A percentile compares a stretch with the other conserved stretches of the same genome.
Conservation (phyloP, 2,113 vertebrate genomes). For the Boleophthalmus pectinirostris region DNA sequence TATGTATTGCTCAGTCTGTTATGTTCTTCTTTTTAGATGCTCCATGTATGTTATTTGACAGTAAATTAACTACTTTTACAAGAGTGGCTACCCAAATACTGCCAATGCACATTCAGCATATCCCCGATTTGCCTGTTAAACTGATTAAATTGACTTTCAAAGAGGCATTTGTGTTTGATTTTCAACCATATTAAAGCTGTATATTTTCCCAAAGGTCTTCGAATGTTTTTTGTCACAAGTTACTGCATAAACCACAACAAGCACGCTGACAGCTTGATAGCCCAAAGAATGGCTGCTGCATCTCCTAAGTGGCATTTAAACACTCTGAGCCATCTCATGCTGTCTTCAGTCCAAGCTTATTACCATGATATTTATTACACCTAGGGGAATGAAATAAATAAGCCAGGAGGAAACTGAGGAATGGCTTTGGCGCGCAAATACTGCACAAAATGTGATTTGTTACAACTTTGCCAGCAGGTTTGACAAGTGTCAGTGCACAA, state of each 20-base stretch:
- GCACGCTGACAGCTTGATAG: not conserved
- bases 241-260: not conserved
- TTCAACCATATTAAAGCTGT: not conserved
- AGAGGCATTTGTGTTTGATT: too few species aligned
- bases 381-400: conserved; percentile 1
- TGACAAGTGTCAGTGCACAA: conserved; percentile 2
- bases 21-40: too few species aligned
- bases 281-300: not conserved
- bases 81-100: not conserved
- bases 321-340: not conserved
- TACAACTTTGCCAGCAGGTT: conserved; percentile 8
- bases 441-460: conserved; percentile 3
- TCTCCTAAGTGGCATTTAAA: conserved; percentile 5
- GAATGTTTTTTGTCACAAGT: not conserved
- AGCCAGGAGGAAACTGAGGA: not conserved
- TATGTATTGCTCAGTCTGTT: too few species aligned
- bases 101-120: not conserved
- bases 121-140: not conserved
- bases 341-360: conserved; percentile 7
- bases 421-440: conserved; percentile 6
- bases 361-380: conserved; percentile 9
- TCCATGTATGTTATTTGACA: not conserved
- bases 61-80: not conserved
- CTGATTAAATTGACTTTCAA: not conserved
- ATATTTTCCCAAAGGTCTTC: not conserved